These are phyloP conservation scores for Polypedilum pembai DNA, from an alignment of 1,140 invertebrate species.

Conservation along the genomic window DNA sequence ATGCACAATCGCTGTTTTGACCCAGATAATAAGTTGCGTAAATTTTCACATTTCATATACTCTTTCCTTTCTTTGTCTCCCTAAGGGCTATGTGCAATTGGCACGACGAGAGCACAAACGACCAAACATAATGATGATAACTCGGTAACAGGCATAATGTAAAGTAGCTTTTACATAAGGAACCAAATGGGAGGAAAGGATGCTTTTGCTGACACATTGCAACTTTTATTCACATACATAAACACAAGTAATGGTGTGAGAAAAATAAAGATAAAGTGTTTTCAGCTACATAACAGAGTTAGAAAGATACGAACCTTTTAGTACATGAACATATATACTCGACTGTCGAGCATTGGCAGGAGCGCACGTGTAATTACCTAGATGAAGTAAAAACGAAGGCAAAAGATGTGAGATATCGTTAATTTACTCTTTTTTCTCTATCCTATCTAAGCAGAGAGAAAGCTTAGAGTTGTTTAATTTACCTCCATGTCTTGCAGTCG, in stretches of 20 bases:
- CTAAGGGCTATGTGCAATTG: no score
- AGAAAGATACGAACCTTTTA: constrained; percentile 51
- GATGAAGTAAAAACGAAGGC: constrained; percentile 45
- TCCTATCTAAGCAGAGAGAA: no score
- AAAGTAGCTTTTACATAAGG: neutral
- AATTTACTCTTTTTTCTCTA: neutral
- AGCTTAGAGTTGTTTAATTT: neutral
- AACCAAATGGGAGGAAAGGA: no score
- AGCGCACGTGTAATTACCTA: constrained; percentile 75
- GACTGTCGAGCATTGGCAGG: constrained; percentile 70
- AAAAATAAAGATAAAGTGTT: neutral
- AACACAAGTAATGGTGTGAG: neutral
- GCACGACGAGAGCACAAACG: no score
- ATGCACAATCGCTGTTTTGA: no score
- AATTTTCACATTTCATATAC: no score
- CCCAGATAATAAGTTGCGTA: no score
- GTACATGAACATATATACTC: constrained; percentile 70
- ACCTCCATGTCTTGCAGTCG: constrained; percentile 29
- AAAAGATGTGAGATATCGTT: neutral
- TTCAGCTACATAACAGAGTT: neutral
- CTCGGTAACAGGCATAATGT: neutral
- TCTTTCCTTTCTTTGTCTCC: no score
- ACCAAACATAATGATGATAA: no score
- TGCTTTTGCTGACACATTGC: no score
- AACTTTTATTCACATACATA: no score